Evolutionary conservation across 2,888 invertebrate species (phyloP).

Genomic region (Archaeoteleia sp.): DNA sequence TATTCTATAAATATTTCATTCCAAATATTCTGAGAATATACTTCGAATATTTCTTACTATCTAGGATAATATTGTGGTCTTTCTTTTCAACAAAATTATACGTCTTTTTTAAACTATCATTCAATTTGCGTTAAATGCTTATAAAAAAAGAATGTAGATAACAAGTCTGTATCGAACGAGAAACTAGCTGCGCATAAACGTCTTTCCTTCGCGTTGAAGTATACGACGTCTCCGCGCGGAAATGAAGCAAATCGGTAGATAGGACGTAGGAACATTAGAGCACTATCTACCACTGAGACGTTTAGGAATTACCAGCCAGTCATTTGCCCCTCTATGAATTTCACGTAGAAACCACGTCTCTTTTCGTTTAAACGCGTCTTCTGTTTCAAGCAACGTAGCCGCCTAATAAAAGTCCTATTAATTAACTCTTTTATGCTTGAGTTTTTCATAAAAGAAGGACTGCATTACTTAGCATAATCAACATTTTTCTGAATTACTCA

Average conservation of each 20-base stretch:
- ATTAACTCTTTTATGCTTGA: no score
- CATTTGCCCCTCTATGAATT: slow-evolving; percentile 42
- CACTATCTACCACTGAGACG: slow-evolving; percentile 56
- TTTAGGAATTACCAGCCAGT: slow-evolving; percentile 59
- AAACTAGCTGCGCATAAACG: slow-evolving; percentile 56
- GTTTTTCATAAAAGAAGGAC: no score
- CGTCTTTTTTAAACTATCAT: no score
- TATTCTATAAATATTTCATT: no score
- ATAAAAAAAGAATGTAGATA: slow-evolving; percentile 27
- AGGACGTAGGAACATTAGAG: slow-evolving; percentile 63
- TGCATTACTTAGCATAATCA: no score
- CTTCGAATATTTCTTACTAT: not conserved
- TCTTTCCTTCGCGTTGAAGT: slow-evolving; percentile 7
- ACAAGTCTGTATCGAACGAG: slow-evolving; percentile 53
- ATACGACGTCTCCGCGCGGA: slow-evolving; percentile 53
- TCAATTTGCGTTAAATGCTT: slow-evolving; percentile 4
- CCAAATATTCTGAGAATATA: no score
- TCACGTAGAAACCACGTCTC: not conserved
- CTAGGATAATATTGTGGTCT: not conserved
- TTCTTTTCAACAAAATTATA: no score
- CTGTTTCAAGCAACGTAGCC: no score
- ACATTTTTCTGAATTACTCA: no score
- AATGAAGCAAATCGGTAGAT: slow-evolving; percentile 67
- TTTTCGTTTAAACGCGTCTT: not conserved
- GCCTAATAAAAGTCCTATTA: no score